Base-by-base conservation (phyloP, 2,113 vertebrate species). In the Gasterosteus nipponicus region DNA sequence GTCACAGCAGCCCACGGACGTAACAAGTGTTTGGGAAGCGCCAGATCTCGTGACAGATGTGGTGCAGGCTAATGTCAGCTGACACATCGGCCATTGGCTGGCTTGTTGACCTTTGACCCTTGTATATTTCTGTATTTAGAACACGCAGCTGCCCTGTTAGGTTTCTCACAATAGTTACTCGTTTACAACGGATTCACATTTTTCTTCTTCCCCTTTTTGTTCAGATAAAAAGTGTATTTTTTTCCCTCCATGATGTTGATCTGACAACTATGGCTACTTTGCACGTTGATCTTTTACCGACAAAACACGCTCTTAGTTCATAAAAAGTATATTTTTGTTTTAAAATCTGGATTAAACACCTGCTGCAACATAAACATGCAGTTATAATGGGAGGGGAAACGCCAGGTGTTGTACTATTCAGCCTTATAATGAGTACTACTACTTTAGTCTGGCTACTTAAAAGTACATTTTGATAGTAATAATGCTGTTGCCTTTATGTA, bases 31-130 rank as follows among this genome's bases (percentile, higher is more conserved):
- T 61, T 39, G 22, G 14, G 58, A 81, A 68, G 66, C 44, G 73
- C 57, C 62, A 12, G 80, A 69, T 89, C 90, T 81, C 90, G 86
- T 92, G 90, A 92, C 90, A 78, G 65, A 72, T 42, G 69, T 18
- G 75, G 73, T 26, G 54, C 62, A 9, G 29, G 73, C 77, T 71
- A 53, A 71, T 61, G 44, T 88, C 89, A 89, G 84, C 82, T 83
- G 86, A 87, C 46, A 18, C 65, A 7, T 2, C 75, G 54, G 80
- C 73, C 66, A 73, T 79, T 77, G 85, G 59, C 73, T 61, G 19
- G 18, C 60, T 44, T 33, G 0, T 0, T 70, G 71, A 88, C 81
- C 81, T 83, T 73, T 88, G 60, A 82, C 75, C 69, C 66, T 1
- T 57, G 2, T 33, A 31, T 57, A 38, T 56, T 11, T n/a, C 8